A percentile compares a stretch with the other conserved stretches of the same genome.
Evolutionary conservation across 2,797 vertebrate genomes (phyloP).

Genomic region (Falco biarmicus): DNA sequence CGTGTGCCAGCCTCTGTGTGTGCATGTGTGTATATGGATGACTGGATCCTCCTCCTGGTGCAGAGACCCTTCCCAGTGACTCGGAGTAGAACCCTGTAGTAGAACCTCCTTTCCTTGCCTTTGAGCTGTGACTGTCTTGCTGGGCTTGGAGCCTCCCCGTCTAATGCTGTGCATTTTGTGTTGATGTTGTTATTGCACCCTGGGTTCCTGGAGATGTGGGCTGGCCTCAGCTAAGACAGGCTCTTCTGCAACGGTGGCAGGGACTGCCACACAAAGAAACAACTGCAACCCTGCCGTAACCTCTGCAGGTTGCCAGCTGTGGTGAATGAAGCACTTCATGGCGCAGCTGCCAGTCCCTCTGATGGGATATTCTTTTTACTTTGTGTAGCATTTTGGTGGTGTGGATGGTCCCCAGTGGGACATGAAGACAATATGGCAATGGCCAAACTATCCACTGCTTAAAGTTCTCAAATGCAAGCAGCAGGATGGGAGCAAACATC

Average conservation of each 20-base stretch:
- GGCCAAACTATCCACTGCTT: not conserved
- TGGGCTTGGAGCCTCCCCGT: not conserved
- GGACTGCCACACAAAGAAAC: not conserved
- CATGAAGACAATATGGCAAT: not conserved
- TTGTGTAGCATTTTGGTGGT: not conserved
- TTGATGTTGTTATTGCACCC: not conserved
- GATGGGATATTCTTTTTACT: too few relatives aligned
- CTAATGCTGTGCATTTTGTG: not conserved
- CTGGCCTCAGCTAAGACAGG: not conserved
- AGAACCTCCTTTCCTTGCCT: not conserved
- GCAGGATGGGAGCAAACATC: not conserved
- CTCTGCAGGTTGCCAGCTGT: not conserved
- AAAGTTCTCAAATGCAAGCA: not conserved
- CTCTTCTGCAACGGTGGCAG: not conserved
- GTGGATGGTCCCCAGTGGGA: not conserved
- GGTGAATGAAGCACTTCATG: not conserved
- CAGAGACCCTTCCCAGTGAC: not conserved
- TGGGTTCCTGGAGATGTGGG: not conserved
- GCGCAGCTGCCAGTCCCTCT: not conserved
- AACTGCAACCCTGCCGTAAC: not conserved
- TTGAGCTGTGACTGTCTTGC: not conserved
- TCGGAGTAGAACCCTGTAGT: not conserved
- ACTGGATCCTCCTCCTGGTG: not conserved
- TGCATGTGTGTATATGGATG: rapidly evolving
- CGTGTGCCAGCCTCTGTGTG: not conserved